Evolutionary conservation across 2,888 invertebrate species (phyloP).

Genomic region (Bugulina stolonifera): DNA sequence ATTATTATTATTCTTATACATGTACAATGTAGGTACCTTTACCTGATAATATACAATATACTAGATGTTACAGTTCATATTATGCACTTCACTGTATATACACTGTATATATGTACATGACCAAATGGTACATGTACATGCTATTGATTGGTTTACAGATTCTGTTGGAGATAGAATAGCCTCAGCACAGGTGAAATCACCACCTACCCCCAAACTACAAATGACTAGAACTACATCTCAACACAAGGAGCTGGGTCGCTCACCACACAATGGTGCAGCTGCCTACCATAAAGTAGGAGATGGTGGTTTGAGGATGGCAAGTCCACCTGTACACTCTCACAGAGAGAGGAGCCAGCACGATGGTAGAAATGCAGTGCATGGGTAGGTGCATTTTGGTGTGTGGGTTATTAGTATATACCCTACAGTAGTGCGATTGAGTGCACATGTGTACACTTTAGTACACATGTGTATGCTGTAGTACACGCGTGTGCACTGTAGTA

Average conservation of each 20-base stretch:
- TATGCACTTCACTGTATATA: neutral
- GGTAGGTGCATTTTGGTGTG: neutral
- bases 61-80: neutral
- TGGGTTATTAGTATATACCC: neutral
- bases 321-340: slow-evolving; percentile 19
- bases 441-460: too few relatives aligned
- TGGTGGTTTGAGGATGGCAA: neutral
- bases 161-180: neutral
- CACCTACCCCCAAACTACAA: neutral
- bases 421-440: too few relatives aligned
- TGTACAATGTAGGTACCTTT: too few relatives aligned
- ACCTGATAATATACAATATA: too few relatives aligned
- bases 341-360: slow-evolving; percentile 12
- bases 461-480: too few relatives aligned
- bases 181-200: neutral
- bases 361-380: neutral
- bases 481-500: too few relatives aligned
- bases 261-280: neutral
- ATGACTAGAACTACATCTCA: neutral
- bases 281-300: neutral
- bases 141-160: neutral
- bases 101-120: too few relatives aligned
- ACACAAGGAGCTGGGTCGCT: neutral
- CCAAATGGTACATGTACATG: too few relatives aligned
- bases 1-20: too few relatives aligned